Evolutionary conservation across 1,140 invertebrate species (phyloP).

Genomic region (Pseudomyrmex dendroicus): DNA sequence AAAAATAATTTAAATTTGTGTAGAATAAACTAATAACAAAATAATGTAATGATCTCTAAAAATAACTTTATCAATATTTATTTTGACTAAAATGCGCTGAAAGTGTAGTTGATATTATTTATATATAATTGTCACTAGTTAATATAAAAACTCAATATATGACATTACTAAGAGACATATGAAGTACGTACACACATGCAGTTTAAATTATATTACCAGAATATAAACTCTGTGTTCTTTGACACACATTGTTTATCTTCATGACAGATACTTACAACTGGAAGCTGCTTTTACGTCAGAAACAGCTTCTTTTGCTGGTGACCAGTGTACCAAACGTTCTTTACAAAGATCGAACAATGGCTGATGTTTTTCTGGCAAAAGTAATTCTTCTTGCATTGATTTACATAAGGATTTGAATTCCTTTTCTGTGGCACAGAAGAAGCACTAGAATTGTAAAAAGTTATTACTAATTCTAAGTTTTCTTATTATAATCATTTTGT

Average conservation of each 20-base stretch:
- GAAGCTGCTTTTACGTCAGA: constrained; percentile 82
- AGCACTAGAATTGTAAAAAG: constrained; percentile 89
- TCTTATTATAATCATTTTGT: too few species aligned
- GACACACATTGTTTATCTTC: constrained; percentile 3
- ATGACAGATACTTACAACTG: constrained; percentile 78
- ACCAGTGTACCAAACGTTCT: constrained; percentile 90
- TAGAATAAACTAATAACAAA: too few species aligned
- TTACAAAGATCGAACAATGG: constrained; percentile 93
- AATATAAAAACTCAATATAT: too few species aligned
- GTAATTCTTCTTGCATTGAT: constrained; percentile 88
- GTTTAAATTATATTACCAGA: background rate
- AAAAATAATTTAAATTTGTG: constrained; percentile 40
- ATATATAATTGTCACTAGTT: too few species aligned
- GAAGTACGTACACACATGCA: too few species aligned
- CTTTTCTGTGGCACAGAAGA: constrained; percentile 93
- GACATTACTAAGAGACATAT: too few species aligned
- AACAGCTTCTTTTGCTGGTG: constrained; percentile 84
- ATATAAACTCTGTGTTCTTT: background rate
- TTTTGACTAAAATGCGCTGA: too few species aligned
- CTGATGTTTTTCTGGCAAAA: constrained; percentile 88
- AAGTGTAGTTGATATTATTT: too few species aligned
- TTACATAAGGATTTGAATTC: constrained; percentile 93
- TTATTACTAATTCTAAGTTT: constrained; percentile 15
- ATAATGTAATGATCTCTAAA: too few species aligned
- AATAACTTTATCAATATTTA: too few species aligned